Conservation (phyloP, 2,888 invertebrate genomes). For the Diachrysia chrysitis region DNA sequence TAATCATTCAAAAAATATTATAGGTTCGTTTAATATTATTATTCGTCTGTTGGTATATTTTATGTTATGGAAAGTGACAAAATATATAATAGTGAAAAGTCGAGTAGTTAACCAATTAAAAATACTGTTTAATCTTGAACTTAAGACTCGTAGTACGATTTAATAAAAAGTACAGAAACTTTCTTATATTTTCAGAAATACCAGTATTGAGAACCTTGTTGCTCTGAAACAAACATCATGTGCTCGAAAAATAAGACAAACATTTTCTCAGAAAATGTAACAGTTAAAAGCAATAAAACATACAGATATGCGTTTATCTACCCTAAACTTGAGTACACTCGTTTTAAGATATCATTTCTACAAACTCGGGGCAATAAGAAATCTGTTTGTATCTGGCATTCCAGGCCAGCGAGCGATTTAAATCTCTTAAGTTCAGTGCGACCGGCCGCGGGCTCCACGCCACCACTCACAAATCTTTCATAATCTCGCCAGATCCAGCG, state of each 20-base stretch:
- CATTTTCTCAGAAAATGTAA: conserved; percentile 35
- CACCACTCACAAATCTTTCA: conserved; percentile 89
- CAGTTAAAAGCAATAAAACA: conserved; percentile 60
- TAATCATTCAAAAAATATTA: no score
- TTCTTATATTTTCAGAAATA: no score
- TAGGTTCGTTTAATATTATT: no score
- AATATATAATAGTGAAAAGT: no score
- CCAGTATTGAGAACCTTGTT: background rate
- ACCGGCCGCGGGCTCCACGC: conserved; percentile 83
- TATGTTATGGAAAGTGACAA: no score
- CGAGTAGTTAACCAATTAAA: no score
- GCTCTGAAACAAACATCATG: background rate
- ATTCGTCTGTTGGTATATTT: no score
- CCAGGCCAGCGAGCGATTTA: conserved; percentile 87
- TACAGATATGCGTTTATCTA: conserved; percentile 62
- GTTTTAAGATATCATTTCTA: conserved; percentile 72
- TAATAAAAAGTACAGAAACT: no score
- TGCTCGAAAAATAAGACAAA: conserved; percentile 13
- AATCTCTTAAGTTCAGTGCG: conserved; percentile 87
- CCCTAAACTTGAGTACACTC: conserved; percentile 62
- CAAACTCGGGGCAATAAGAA: conserved; percentile 78
- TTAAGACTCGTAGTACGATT: no score
- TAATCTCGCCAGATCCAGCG: conserved; percentile 85
- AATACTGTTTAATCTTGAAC: no score
- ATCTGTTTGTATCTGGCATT: conserved; percentile 88